phyloP scores from a whole-genome alignment of 2,113 vertebrate species.

The Brevimyrus niger region DNA sequence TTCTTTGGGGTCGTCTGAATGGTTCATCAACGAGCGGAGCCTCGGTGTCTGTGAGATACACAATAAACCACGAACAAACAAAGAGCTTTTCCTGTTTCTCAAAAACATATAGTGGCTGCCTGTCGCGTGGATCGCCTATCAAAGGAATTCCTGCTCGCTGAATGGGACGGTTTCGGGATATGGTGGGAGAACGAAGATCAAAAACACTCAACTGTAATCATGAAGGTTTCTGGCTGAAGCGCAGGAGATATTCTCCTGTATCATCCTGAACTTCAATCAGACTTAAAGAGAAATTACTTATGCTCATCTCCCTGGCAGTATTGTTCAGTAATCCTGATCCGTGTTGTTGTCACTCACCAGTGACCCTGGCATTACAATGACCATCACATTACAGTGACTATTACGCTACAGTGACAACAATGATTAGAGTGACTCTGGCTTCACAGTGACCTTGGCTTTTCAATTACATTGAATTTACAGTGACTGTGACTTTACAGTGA shows the following conservation, averaged over 20 bases:
- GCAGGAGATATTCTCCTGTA: neutral
- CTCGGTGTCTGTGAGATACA: slow-evolving; percentile 21
- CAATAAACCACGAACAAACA: slow-evolving; percentile 8
- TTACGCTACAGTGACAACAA: neutral
- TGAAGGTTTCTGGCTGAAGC: neutral
- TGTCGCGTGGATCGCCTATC: neutral
- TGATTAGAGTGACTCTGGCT: neutral
- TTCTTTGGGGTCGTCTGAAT: slow-evolving; percentile 25
- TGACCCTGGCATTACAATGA: neutral
- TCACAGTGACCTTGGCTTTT: neutral
- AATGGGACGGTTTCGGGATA: neutral
- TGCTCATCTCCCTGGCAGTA: neutral
- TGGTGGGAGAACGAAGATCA: neutral
- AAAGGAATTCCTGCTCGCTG: neutral
- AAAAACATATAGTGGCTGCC: neutral
- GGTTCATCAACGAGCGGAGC: slow-evolving; percentile 12
- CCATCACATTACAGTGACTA: neutral
- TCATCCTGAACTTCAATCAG: neutral
- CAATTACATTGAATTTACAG: too few species aligned
- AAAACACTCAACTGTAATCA: neutral
- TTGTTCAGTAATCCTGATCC: neutral
- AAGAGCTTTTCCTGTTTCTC: neutral
- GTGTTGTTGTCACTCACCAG: neutral
- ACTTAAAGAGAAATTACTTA: neutral
- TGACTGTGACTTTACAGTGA: too few species aligned